Base-by-base conservation (phyloP, 1,140 invertebrate genomes). In the Elymnias hypermnestra region DNA sequence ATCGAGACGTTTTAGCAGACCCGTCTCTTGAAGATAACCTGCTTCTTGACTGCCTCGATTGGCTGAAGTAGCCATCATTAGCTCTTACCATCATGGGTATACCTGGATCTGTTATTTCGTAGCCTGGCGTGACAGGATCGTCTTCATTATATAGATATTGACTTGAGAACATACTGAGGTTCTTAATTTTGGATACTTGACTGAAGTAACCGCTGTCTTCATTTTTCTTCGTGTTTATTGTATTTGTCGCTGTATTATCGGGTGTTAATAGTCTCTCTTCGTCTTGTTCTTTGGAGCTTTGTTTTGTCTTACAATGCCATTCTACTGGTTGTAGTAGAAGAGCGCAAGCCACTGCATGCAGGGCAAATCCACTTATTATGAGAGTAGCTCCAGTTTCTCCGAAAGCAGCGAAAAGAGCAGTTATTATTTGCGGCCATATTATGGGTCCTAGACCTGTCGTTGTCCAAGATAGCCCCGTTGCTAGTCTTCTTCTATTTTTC, bases 71-170 rank as follows among this genome's bases (percentile, higher is more conserved):
- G 5, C 90, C 91, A 57, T 92, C 91, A 54, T 92, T 92, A 2
- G 89, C 87, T 36, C 83, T 68, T 9, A 90, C 82, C 82, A 92
- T 88, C 90, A 91, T 92, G 1, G 90, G 89, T 3, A 89, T 85
- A 42, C 88, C 90, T 2, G 90, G 88, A 51, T 89, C 89, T 9
- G 88, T 89, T 23, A 92, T 90, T 82, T 92, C 91, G 63, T 91
- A 90, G 28, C 90, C 90, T 6, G 87, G 75, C 18, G 86, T 86
- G 12, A 87, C 69, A 9, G 86, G 85, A 55, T 91, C 88, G 58
- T 92, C 90, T 54, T 91, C 89, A 61, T 91, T 91, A 55, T 89
- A 90, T 14, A 92, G 76, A 69, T 91, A 91, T 61, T 92, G 91
- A 69, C 90, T 91, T 42, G 89, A 89, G 60, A 90, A 88, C 18